These are phyloP conservation scores for Anseranas semipalmata DNA, from an alignment of 2,113 vertebrate species.

Conservation along the genomic window DNA sequence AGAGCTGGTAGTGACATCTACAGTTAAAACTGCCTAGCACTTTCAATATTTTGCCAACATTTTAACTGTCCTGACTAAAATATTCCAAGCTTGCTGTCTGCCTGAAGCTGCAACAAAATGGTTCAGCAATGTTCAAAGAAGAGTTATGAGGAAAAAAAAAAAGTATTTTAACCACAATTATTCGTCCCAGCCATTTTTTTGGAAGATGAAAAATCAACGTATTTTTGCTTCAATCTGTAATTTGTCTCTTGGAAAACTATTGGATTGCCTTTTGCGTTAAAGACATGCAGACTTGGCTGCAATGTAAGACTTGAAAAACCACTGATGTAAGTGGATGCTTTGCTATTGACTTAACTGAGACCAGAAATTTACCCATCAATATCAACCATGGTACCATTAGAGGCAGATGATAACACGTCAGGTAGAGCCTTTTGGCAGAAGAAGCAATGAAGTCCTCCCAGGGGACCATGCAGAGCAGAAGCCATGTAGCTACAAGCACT, in stretches of 20 bases:
- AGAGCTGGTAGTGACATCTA: slow-evolving; percentile 45
- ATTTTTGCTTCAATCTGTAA: background rate
- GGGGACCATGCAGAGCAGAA: background rate
- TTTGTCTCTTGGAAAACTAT: background rate
- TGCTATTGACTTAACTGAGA: background rate
- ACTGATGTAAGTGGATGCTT: background rate
- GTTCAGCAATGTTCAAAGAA: background rate
- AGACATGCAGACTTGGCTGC: background rate
- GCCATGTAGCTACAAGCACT: background rate
- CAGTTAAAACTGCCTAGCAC: background rate
- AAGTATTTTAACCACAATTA: background rate
- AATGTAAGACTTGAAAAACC: background rate
- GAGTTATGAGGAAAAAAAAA: background rate
- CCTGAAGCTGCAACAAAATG: background rate
- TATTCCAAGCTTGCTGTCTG: slow-evolving; percentile 35
- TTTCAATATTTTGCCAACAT: slow-evolving; percentile 46
- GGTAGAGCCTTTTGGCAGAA: background rate
- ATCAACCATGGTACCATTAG: background rate
- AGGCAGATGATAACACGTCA: background rate
- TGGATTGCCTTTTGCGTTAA: background rate
- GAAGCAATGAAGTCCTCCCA: background rate
- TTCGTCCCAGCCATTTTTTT: background rate
- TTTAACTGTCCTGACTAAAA: slow-evolving; percentile 37
- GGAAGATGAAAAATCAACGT: background rate
- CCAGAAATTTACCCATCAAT: slow-evolving; percentile 7